These are phyloP conservation scores for Sarotherodon lohbergeri DNA, from an alignment of 2,113 vertebrate genomes.

Conservation along the genomic window DNA sequence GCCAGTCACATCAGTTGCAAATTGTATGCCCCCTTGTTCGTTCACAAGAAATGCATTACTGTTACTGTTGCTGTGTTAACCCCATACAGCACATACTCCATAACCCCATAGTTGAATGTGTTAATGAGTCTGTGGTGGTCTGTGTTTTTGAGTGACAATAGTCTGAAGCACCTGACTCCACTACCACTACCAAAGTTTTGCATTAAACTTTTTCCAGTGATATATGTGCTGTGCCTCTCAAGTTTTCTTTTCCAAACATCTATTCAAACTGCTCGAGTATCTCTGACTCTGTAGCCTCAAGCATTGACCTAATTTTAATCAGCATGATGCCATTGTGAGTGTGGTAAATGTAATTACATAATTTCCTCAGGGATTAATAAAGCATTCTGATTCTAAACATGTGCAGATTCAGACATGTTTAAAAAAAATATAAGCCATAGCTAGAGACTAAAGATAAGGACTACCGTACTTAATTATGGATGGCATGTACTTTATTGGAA, in stretches of 20 bases:
- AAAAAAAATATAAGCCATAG: background rate
- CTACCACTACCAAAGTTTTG: background rate
- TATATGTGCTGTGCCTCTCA: background rate
- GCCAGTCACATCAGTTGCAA: background rate
- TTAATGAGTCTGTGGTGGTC: background rate
- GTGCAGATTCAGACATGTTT: background rate
- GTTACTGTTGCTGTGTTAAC: background rate
- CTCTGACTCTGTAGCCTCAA: background rate
- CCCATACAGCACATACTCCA: background rate
- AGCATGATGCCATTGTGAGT: background rate
- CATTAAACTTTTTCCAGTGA: background rate
- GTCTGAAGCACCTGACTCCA: fast-evolving
- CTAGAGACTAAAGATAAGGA: background rate
- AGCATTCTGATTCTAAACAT: background rate
- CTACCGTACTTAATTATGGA: background rate
- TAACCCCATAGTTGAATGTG: background rate
- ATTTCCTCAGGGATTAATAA: background rate
- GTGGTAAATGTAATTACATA: background rate
- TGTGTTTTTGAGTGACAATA: background rate
- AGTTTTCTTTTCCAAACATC: background rate
- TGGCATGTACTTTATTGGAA: background rate
- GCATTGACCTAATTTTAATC: background rate
- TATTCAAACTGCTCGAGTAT: background rate
- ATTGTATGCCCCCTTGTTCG: background rate
- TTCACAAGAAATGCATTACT: background rate